phyloP scores from a whole-genome alignment of 2,797 vertebrate genomes.

The Eidolon dupreanum region DNA sequence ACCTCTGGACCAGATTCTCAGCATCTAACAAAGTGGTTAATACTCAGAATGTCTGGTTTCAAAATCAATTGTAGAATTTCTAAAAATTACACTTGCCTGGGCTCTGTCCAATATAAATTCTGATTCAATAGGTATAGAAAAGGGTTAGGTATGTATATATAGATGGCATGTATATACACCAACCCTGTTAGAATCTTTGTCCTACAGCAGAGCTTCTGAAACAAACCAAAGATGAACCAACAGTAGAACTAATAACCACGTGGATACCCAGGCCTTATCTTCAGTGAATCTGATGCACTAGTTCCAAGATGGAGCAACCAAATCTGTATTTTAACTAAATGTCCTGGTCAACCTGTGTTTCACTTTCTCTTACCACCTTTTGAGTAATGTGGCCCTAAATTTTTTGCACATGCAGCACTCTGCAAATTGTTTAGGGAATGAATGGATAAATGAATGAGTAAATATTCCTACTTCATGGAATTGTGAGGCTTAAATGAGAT shows the following conservation, averaged over 20 bases:
- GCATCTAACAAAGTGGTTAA: neutral
- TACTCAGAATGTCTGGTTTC: constrained; percentile 32
- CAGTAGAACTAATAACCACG: neutral
- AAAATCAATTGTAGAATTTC: neutral
- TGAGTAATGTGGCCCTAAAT: neutral
- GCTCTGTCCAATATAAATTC: neutral
- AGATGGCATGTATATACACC: neutral
- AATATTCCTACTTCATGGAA: neutral
- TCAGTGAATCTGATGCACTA: neutral
- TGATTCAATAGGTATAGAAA: neutral
- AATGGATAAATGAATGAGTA: neutral
- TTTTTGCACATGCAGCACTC: neutral
- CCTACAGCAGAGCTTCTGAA: neutral
- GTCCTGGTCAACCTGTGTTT: neutral
- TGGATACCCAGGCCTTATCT: neutral
- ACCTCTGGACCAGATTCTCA: neutral
- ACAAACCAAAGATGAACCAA: neutral
- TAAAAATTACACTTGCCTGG: neutral
- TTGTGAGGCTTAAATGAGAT: neutral
- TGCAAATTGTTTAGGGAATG: neutral
- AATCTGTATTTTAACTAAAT: neutral
- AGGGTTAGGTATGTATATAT: neutral
- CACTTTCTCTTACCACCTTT: neutral
- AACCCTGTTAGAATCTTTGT: neutral
- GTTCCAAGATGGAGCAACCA: neutral